Evolutionary conservation across 2,888 invertebrate genomes (phyloP), one percentile per base, ranked within the genome.

Genomic region (Junonia oenone): DNA sequence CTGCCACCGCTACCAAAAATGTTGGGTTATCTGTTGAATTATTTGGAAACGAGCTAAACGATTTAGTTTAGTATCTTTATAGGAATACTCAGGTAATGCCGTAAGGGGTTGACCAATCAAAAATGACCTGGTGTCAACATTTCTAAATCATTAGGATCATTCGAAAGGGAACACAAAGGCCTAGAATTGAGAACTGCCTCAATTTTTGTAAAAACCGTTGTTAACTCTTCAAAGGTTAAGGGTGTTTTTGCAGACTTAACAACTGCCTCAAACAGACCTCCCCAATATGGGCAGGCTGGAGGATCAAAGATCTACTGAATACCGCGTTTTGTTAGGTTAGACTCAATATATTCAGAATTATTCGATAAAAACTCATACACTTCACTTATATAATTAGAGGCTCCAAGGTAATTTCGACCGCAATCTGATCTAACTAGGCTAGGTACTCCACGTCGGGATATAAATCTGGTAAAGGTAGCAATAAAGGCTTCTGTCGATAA

Each of bases 161-260:
- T 38, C 1, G 53, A 52, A 11, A 47, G 14, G 1, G 52, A 38
- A 15, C 47, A 38, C 14, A 54, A 19, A 6, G 48, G 54, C 11
- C 54, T 14, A 5, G 54, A 54, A n/a, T 54, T 54, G 22, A 54
- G 35, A 0, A 52, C 45, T 0, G 52, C 45, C 15, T 45, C 52
- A 22, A 52, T 52, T 26, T 45, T 33, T n/a, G n/a, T n/a, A n/a
- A 52, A 37, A 11, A 52, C 35, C 5, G 52, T 46, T 2, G 45
- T 8, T 2, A 52, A 33, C 15, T 54, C 48, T 13, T 54, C 48
- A 33, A 54, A 54, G 8, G 54, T 48, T 2, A 54, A 13, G 4
- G 31, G 31, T 1, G 48, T 31, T 40, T 49, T 49, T 14, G 49
- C 37, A 1, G 37, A 22, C 26, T 38, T 49, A 1, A 37, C 49